Evolutionary conservation across 2,113 vertebrate genomes (phyloP).

Genomic region (Sturnus vulgaris): DNA sequence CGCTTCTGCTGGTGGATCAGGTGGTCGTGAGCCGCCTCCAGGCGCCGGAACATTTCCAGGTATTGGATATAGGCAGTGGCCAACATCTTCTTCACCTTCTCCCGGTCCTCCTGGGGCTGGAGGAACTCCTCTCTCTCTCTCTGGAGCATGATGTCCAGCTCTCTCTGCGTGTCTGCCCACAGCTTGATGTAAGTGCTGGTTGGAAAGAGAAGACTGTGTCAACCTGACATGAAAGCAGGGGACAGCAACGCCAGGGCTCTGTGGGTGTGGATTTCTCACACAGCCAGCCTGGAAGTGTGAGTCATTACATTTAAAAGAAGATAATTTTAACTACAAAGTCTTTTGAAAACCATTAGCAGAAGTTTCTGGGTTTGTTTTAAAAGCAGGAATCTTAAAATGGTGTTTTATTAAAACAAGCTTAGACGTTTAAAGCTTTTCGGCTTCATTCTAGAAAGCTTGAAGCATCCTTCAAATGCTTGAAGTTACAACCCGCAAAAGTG

Average conservation of each 20-base stretch:
- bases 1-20: slow-evolving; percentile 79
- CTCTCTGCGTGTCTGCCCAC: slow-evolving; percentile 78
- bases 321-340: background rate
- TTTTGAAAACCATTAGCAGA: background rate
- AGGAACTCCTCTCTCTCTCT: slow-evolving; percentile 67
- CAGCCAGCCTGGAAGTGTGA: background rate
- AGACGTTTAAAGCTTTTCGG: background rate
- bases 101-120: slow-evolving; percentile 48
- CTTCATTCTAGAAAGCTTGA: background rate
- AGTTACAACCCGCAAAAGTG: background rate
- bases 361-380: background rate
- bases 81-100: slow-evolving; percentile 68
- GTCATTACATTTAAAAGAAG: background rate
- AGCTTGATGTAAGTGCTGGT: slow-evolving; percentile 77
- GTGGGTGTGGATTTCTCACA: background rate
- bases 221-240: background rate
- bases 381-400: background rate
- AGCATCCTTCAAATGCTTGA: background rate
- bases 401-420: background rate
- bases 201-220: background rate
- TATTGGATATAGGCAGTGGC: slow-evolving; percentile 80
- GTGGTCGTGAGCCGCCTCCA: slow-evolving; percentile 74
- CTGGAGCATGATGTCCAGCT: slow-evolving; percentile 71
- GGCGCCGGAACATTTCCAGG: slow-evolving; percentile 73
- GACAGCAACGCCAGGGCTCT: background rate